Percentiles rank a stretch among this genome's conserved stretches.
Evolutionary conservation across 2,888 invertebrate genomes (phyloP).

Genomic region (Sturmia bella): DNA sequence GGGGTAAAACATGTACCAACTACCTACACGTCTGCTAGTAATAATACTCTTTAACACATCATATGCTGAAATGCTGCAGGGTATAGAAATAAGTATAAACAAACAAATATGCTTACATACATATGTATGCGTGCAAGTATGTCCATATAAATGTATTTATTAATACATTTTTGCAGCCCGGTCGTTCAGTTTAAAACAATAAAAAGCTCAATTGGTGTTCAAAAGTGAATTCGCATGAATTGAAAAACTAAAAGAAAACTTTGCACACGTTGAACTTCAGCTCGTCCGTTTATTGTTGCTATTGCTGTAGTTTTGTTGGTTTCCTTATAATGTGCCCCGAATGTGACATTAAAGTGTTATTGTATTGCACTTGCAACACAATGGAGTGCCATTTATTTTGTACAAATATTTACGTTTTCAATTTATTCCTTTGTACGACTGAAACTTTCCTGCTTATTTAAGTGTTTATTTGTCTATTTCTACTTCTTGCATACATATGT

Average conservation of each 20-base stretch:
- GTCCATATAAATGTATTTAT: not conserved
- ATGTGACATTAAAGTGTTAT: constrained; percentile 68
- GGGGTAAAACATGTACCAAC: too few relatives aligned
- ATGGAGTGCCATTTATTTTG: constrained; percentile 65
- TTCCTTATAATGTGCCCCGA: constrained; percentile 63
- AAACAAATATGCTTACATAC: not conserved
- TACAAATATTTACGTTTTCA: constrained; percentile 67
- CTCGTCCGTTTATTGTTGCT: constrained; percentile 13
- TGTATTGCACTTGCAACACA: constrained; percentile 66
- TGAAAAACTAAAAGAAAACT: constrained; percentile 52
- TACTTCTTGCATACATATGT: not conserved
- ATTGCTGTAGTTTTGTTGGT: constrained; percentile 21
- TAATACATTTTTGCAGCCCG: constrained; percentile 26
- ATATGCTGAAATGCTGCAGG: too few relatives aligned
- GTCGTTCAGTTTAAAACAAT: constrained; percentile 22
- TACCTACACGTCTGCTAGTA: too few relatives aligned
- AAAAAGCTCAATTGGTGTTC: constrained; percentile 48
- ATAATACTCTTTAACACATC: too few relatives aligned
- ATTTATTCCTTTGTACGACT: constrained; percentile 57
- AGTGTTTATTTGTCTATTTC: constrained; percentile 30
- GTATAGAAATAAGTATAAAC: too few relatives aligned
- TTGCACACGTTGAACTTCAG: constrained; percentile 36
- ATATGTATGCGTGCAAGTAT: not conserved
- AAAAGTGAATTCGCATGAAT: constrained; percentile 50
- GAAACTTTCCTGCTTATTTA: constrained; percentile 43